Evolutionary conservation across 2,797 vertebrate genomes (phyloP), one percentile per base, ranked within the genome.

Genomic region (Hoplostethus mediterraneus): DNA sequence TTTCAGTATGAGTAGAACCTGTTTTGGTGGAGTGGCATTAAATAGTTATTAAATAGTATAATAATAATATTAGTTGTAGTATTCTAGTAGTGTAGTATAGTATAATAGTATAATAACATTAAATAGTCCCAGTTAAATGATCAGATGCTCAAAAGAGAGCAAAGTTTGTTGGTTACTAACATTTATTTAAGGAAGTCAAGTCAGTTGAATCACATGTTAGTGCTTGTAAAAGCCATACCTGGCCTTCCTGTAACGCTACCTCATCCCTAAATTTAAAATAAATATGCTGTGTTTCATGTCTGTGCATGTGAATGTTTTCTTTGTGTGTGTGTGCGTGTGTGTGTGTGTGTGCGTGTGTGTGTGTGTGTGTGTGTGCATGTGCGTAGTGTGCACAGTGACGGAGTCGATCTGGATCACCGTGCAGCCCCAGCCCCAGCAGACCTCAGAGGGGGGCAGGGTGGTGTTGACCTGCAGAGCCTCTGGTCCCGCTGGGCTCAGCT

Each of bases 341-440:
- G 45, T 68, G 14, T 73, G 25, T 31, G 28, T 28, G 21, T 51
- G 28, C 13, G 21, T 51, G 16, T 17, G 16, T 52, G 49, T 17
- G n/a, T 52, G n/a, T 8, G 7, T 52, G 17, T 30, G 53, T 31
- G 25, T 10, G 13, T 55, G 53, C 30, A 25, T 40, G 6, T 8
- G 9, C 33, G 30, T 33, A n/a, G 16, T 51, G 31, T 48, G 42
- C 12, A 0, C 51, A 92, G 88, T 89, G 79, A 80, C 72, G 21
- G 84, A 92, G 45, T 74, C 66, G 65, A 94, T 96, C 60, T 70
- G 38, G 44, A 93, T 97, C 73, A 92, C 72, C 0, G 83, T 80
- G 78, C 95, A 97, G 77, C 96, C 95, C 0, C 93, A 95, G 78
- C 86, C 91, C 0, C 94, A 93, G 67, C 80, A 82, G 70, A 90